Base-by-base conservation (phyloP, 2,888 invertebrate genomes). In the Chymomyza procnemis region DNA sequence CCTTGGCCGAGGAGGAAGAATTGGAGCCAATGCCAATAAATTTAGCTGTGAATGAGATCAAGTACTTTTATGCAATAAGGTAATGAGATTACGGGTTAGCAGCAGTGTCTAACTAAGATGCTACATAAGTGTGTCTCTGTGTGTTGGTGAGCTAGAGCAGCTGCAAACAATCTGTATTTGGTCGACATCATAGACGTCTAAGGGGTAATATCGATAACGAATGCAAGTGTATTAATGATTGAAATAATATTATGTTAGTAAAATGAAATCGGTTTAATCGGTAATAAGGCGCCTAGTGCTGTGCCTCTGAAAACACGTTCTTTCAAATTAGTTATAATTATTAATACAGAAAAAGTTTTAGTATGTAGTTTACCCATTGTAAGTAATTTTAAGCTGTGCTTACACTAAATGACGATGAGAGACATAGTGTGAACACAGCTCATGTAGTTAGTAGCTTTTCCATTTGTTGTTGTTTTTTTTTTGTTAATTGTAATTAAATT, bases 1-100 rank as follows among this genome's bases (percentile, higher is more conserved):
- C 46, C 26, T 65, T 30, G 50, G 59, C 41, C 22, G 63, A 9
- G 22, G 79, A 70, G 26, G 87, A 73, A 61, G 73, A 71, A 72
- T 71, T 56, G 50, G 60, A 48, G 46, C 61, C 61, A 16, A 64
- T 79, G 59, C 69, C 72, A 60, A 78, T 77, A 79, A 79, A 83
- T 86, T 86, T 86, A 50, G 88, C 86, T 86, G 86, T 83, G 83
- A 73, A 86, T 78, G 88, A 90, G 87, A 88, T 88, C 80, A 89
- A 88, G 88, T 86, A 88, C 89, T 90, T 91, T 90, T 91, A 91
- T 91, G 90, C 88, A 89, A 87, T 91, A 90, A 90, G 89, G 88
- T 90, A 89, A 89, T 80, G 81, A 85, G 82, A 74, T 72, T 79
- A 79, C 71, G 77, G 71, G 61, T 71, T 68, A 65, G 75, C 69